Conservation (phyloP, 2,888 invertebrate species). For the Rutpela maculata region DNA sequence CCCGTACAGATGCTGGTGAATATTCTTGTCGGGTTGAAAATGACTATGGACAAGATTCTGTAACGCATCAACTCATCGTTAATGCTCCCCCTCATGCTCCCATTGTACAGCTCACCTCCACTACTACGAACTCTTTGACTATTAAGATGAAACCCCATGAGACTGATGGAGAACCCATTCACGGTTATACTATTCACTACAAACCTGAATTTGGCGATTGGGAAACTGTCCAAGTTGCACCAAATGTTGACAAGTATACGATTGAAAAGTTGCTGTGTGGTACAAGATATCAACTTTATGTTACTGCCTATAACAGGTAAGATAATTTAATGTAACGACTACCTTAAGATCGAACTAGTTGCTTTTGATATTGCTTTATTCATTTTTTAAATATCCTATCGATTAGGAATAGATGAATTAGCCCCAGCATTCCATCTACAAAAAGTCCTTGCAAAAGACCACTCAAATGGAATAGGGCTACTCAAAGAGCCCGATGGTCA, state of each 20-base stretch:
- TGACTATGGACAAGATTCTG: conserved; percentile 93
- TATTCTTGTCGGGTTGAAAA: conserved; percentile 96
- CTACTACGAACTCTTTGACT: conserved; percentile 85
- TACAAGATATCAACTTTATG: conserved; percentile 94
- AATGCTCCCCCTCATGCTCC: conserved; percentile 87
- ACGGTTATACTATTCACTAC: conserved; percentile 93
- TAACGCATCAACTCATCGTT: conserved; percentile 91
- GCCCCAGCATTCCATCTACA: no score
- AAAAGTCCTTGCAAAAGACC: no score
- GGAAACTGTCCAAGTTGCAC: conserved; percentile 86
- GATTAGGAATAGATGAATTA: no score
- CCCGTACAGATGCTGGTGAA: conserved; percentile 93
- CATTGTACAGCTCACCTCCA: conserved; percentile 78
- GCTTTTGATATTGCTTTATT: conserved; percentile 13
- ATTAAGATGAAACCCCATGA: conserved; percentile 84
- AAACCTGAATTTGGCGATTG: conserved; percentile 97
- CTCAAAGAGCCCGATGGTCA: no score
- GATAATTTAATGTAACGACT: neutral
- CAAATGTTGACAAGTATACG: conserved; percentile 88
- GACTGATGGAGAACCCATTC: conserved; percentile 90
- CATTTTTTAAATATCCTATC: neutral
- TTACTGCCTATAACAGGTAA: conserved; percentile 94
- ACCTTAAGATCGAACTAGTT: neutral
- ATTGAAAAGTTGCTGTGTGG: conserved; percentile 94
- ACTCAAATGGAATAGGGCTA: no score